phyloP scores from a whole-genome alignment of 1,140 invertebrate genomes.

The Conus betulinus region DNA sequence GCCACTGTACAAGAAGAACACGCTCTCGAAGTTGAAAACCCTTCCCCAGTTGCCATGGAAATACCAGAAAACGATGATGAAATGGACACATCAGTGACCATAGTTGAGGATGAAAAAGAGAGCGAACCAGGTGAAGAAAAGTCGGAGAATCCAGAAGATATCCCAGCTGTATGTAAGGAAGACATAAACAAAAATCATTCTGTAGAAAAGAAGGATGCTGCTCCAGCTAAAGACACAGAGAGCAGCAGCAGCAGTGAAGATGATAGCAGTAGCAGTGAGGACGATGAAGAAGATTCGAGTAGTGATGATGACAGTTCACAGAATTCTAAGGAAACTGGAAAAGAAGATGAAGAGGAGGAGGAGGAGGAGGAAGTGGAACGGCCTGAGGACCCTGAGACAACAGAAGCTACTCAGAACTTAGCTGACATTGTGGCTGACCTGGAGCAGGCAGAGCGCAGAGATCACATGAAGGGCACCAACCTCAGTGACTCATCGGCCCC shows the following conservation, averaged over 20 bases:
- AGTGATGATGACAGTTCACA: constrained; percentile 45
- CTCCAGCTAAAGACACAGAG: constrained; percentile 39
- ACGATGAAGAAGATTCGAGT: constrained; percentile 44
- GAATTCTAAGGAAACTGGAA: constrained; percentile 55
- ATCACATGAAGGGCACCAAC: constrained; percentile 48
- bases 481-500: constrained; percentile 40
- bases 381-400: constrained; percentile 72
- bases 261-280: constrained; percentile 16
- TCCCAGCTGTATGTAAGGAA: background rate
- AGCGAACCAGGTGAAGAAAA: constrained; percentile 14
- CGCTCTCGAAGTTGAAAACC: background rate
- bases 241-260: constrained; percentile 29
- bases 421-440: constrained; percentile 48
- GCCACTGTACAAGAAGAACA: background rate
- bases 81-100: background rate
- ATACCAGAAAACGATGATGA: background rate
- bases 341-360: constrained; percentile 53
- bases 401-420: constrained; percentile 51
- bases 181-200: constrained; percentile 32
- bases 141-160: background rate
- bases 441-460: constrained; percentile 49
- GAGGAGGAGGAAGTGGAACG: constrained; percentile 60
- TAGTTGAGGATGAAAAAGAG: background rate
- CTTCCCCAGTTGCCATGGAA: background rate
- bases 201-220: constrained; percentile 37